These are phyloP conservation scores for Rhopalosiphum nymphaeae DNA, from an alignment of 2,888 invertebrate species.

Conservation along the genomic window DNA sequence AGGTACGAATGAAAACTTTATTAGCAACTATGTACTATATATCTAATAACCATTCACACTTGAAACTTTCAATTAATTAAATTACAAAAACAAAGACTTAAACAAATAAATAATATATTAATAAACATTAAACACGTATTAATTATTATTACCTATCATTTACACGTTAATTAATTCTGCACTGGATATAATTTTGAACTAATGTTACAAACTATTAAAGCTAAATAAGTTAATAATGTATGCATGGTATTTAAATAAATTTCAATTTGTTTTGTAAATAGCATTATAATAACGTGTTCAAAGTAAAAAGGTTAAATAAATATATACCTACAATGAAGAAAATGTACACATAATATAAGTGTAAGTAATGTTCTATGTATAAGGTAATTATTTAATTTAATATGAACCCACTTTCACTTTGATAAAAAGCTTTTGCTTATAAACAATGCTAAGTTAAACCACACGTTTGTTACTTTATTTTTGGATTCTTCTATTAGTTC, in stretches of 20 bases:
- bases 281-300: neutral
- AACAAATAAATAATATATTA: neutral
- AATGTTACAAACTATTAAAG: neutral
- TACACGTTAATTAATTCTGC: neutral
- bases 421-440: neutral
- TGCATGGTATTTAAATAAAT: neutral
- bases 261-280: neutral
- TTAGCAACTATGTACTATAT: neutral
- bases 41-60: neutral
- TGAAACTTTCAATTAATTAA: neutral
- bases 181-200: neutral
- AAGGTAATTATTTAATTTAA: neutral
- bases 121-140: neutral
- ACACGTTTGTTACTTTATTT: neutral
- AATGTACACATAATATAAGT: neutral
- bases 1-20: neutral
- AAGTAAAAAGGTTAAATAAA: neutral
- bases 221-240: neutral
- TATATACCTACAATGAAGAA: neutral
- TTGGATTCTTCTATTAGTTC: neutral
- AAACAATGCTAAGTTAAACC: neutral
- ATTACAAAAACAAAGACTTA: neutral
- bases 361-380: neutral
- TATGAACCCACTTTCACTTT: neutral
- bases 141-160: neutral